phyloP scores from a whole-genome alignment of 2,888 invertebrate genomes.

The Pristionchus mayeri region DNA sequence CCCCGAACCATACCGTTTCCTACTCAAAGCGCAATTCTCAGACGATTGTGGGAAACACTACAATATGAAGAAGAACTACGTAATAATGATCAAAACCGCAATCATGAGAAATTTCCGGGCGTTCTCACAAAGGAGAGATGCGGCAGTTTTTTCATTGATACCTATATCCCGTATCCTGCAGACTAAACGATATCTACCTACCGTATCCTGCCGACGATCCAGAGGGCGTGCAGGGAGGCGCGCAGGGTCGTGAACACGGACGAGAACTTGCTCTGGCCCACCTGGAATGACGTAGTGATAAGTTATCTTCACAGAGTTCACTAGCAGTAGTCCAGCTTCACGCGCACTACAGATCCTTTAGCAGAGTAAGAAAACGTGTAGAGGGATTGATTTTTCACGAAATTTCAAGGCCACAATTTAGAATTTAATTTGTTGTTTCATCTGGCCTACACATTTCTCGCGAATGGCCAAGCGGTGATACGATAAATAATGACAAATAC shows the following conservation, averaged over 20 bases:
- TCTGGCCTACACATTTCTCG: too few relatives aligned
- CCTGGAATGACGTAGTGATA: conserved; percentile 76
- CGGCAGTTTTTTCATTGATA: too few relatives aligned
- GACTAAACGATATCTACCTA: conserved; percentile 84
- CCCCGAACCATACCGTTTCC: too few relatives aligned
- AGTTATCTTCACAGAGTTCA: neutral
- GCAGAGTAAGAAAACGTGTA: neutral
- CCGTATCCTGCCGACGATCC: conserved; percentile 94
- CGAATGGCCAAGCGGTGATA: too few relatives aligned
- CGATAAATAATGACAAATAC: conserved; percentile 44
- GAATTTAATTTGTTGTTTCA: too few relatives aligned
- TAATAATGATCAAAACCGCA: too few relatives aligned
- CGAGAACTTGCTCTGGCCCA: conserved; percentile 88
- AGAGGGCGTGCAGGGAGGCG: conserved; percentile 82
- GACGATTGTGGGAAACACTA: neutral
- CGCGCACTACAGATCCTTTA: too few relatives aligned
- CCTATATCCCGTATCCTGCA: conserved; percentile 80
- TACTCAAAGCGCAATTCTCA: neutral
- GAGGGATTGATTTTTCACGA: neutral
- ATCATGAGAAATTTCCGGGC: too few relatives aligned
- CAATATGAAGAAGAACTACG: neutral
- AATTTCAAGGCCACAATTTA: conserved; percentile 54
- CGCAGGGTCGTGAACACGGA: conserved; percentile 86
- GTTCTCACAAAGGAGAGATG: too few relatives aligned
- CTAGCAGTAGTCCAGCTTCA: too few relatives aligned